A percentile compares a stretch with the other conserved stretches of the same genome.
Conservation (phyloP, 2,113 vertebrate species). For the Sturnira hondurensis region DNA sequence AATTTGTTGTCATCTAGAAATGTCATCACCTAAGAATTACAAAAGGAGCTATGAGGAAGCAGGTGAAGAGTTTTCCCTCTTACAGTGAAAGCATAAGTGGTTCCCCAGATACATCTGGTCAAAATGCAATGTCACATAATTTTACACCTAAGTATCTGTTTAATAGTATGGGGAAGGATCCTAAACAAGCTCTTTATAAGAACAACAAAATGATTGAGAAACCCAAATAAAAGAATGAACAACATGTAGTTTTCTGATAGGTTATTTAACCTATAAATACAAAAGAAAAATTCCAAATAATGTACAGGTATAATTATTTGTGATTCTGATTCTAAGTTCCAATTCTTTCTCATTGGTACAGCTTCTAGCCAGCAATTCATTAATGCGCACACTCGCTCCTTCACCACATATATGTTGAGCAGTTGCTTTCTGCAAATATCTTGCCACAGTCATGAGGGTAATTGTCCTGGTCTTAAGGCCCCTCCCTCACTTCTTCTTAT, state of each 20-base stretch:
- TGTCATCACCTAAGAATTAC: background rate
- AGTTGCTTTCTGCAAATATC: background rate
- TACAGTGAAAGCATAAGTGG: background rate
- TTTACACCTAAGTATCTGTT: background rate
- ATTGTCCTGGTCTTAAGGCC: background rate
- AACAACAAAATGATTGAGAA: background rate
- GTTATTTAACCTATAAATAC: background rate
- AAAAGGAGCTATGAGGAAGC: background rate
- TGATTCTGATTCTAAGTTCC: background rate
- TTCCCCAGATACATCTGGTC: background rate
- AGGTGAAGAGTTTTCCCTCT: background rate
- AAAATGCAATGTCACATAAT: background rate
- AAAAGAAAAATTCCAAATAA: background rate
- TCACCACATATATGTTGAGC: background rate
- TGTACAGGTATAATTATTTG: background rate
- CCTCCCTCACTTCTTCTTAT: background rate
- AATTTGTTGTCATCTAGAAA: background rate
- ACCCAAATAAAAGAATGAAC: background rate
- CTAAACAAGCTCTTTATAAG: background rate
- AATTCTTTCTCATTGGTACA: background rate
- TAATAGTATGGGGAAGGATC: background rate
- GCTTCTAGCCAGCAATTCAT: background rate
- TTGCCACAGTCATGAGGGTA: background rate
- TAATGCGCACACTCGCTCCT: background rate
- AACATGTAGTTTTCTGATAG: background rate